Percentiles rank a stretch among this genome's conserved stretches.
Evolutionary conservation across 2,888 invertebrate species (phyloP).

Genomic region (Stratiomys singularior): DNA sequence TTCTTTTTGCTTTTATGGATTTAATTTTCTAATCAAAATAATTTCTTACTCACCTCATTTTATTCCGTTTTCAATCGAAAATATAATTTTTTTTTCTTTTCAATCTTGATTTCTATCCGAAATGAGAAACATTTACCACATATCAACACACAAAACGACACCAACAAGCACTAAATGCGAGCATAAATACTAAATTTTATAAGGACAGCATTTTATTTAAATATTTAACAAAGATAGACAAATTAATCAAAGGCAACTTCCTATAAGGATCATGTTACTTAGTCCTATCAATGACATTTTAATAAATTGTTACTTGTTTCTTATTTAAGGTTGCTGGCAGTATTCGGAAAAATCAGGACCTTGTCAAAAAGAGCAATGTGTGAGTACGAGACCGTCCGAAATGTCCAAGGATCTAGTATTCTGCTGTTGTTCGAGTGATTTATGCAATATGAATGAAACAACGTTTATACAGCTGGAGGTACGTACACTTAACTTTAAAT

Average conservation of each 20-base stretch:
- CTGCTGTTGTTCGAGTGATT: slow-evolving; percentile 83
- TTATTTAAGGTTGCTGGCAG: slow-evolving; percentile 69
- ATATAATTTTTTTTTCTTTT: too few relatives aligned
- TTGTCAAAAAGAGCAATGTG: slow-evolving; percentile 69
- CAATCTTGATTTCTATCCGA: too few relatives aligned
- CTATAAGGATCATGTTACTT: too few relatives aligned
- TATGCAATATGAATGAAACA: slow-evolving; percentile 74
- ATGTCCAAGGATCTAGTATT: slow-evolving; percentile 26
- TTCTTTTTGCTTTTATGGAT: slow-evolving; percentile 13
- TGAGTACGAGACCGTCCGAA: slow-evolving; percentile 67
- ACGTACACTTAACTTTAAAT: neutral
- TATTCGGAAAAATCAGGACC: slow-evolving; percentile 67
- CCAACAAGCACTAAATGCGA: too few relatives aligned
- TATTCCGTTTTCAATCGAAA: neutral
- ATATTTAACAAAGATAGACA: too few relatives aligned
- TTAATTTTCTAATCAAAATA: too few relatives aligned
- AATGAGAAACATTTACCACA: too few relatives aligned
- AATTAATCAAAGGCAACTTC: too few relatives aligned
- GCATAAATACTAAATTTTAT: too few relatives aligned
- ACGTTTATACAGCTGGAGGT: slow-evolving; percentile 52
- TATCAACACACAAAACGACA: too few relatives aligned
- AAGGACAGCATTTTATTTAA: too few relatives aligned
- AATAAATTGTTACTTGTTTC: neutral
- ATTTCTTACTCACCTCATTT: slow-evolving; percentile 28
- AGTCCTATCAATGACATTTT: neutral